Conservation (phyloP, 2,888 invertebrate genomes). For the Camptogramma bilineatum region DNA sequence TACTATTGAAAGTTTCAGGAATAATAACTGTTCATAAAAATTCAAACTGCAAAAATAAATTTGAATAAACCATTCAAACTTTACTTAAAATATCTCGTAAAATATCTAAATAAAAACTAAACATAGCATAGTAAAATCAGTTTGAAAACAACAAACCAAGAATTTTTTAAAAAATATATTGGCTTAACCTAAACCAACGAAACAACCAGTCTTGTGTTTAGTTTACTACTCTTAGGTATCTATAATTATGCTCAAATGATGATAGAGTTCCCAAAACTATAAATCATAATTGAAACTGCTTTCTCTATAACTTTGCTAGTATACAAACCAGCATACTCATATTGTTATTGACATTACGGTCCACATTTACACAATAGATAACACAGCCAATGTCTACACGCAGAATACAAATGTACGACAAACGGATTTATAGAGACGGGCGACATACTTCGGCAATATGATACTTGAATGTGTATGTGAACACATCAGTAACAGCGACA, state of each 20-base stretch:
- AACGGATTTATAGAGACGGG: conserved; percentile 57
- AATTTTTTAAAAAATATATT: no score
- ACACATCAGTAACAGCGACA: conserved; percentile 27
- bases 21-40: conserved; percentile 26
- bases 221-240: no score
- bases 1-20: conserved; percentile 28
- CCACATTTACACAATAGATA: conserved; percentile 74
- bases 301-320: conserved; percentile 35
- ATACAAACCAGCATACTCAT: conserved; percentile 31
- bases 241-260: no score
- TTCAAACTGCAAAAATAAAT: conserved; percentile 20
- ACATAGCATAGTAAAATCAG: background rate
- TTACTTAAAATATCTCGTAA: no score
- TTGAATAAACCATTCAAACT: conserved; percentile 23
- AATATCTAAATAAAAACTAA: background rate
- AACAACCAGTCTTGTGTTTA: no score
- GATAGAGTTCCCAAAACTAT: conserved; percentile 5
- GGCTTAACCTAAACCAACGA: no score
- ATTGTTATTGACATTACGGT: conserved; percentile 66
- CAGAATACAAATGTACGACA: conserved; percentile 70
- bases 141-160: no score
- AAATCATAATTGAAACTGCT: conserved; percentile 36
- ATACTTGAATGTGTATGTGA: conserved; percentile 45
- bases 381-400: conserved; percentile 51
- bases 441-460: conserved; percentile 61